Evolutionary conservation across 2,797 vertebrate species (phyloP), one percentile per base, ranked within the genome.

Genomic region (Dendrocincla tyrannina): DNA sequence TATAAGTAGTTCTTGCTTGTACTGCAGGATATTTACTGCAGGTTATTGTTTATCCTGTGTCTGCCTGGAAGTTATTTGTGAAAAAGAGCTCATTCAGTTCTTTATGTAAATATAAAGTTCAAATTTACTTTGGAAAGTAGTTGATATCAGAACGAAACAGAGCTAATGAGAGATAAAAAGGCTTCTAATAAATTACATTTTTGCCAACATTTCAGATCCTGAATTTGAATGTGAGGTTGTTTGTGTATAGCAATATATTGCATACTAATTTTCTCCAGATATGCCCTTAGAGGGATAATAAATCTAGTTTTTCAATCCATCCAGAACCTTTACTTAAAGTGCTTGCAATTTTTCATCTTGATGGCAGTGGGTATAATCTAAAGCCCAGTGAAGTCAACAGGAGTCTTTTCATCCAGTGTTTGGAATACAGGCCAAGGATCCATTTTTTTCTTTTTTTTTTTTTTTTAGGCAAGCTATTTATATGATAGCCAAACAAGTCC

Each of bases 211-310:
- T 68, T 87, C 53, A 77, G n/a, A 68, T 72, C 30, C 53, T 86
- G 85, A 90, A 73, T 93, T 68, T 53, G 49, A 82, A 91, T 89
- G n/a, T 72, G 66, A 91, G 11, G 16, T 67, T 87, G 41, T 53
- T 85, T 92, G 64, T 91, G 35, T 70, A 68, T 56, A 89, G 67
- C 5, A 0, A 64, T 68, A 92, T 73, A 85, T 39, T 93, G 88
- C 84, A 93, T 94, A 62, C 60, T 94, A 92, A 94, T 93, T 97
- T 96, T 42, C 58, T 89, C 46, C 72, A 94, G 72, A 85, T 91
- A 95, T 44, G 41, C 49, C 68, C 49, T 93, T 75, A 72, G 58
- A 91, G 46, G 23, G 12, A 85, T 88, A 87, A 93, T 88, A 95
- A 96, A 94, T 95, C 81, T 92, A 77, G 44, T 85, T 66, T 89